Percentiles rank a stretch among this genome's conserved stretches.
Evolutionary conservation across 2,888 invertebrate species (phyloP).

Genomic region (Archips xylosteana): DNA sequence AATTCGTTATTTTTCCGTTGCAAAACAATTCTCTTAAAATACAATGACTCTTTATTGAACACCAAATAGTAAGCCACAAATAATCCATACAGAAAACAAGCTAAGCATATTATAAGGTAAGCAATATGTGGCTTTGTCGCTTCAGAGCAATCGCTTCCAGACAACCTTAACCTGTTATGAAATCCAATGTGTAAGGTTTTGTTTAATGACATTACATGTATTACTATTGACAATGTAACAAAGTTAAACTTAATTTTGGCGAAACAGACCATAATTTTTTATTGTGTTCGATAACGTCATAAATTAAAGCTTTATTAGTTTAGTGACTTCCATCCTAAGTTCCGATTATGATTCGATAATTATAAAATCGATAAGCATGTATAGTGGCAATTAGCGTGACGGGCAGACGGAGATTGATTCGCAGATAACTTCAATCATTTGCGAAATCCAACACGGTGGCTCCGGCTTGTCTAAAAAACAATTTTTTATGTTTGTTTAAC

Average conservation of each 20-base stretch:
- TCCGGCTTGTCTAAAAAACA: conserved; percentile 20
- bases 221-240: too few species aligned
- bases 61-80: too few species aligned
- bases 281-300: background rate
- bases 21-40: too few species aligned
- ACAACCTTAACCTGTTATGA: too few species aligned
- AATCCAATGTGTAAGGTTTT: too few species aligned
- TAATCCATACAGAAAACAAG: too few species aligned
- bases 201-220: background rate
- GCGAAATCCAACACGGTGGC: conserved; percentile 51
- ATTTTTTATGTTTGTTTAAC: conserved; percentile 18
- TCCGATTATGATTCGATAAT: conserved; percentile 55
- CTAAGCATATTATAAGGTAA: too few species aligned
- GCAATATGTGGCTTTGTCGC: too few species aligned
- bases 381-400: conserved; percentile 75
- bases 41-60: too few species aligned
- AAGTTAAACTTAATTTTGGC: background rate
- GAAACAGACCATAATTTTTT: background rate
- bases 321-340: conserved; percentile 45
- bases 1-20: too few species aligned
- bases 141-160: too few species aligned
- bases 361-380: conserved; percentile 60
- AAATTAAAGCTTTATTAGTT: conserved; percentile 18
- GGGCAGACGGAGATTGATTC: conserved; percentile 56
- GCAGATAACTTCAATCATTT: conserved; percentile 55